Evolutionary conservation across 1,140 invertebrate genomes (phyloP).

Genomic region (Metaphire vulgaris): DNA sequence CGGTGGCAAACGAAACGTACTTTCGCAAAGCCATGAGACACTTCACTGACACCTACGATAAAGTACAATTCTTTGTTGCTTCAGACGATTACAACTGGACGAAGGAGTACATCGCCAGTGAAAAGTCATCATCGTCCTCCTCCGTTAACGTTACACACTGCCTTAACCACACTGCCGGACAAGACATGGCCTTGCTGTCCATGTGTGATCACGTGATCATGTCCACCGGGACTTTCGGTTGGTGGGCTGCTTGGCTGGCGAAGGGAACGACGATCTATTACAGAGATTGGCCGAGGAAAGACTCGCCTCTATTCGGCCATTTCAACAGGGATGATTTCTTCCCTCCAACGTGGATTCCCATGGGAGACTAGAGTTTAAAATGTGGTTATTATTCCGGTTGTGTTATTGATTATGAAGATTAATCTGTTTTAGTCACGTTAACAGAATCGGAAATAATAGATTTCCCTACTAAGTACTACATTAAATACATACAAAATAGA

Average conservation of each 20-base stretch:
- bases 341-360: slow-evolving; percentile 22
- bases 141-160: background rate
- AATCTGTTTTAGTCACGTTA: too few relatives aligned
- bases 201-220: slow-evolving; percentile 63
- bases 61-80: slow-evolving; percentile 14
- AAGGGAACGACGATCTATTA: slow-evolving; percentile 32
- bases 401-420: too few relatives aligned
- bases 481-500: too few relatives aligned
- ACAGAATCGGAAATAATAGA: too few relatives aligned
- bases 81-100: slow-evolving; percentile 10
- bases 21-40: slow-evolving; percentile 14
- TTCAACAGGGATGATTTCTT: slow-evolving; percentile 11
- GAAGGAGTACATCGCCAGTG: background rate
- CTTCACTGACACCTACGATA: background rate
- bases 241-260: slow-evolving; percentile 59
- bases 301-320: background rate
- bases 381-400: too few relatives aligned
- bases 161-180: background rate
- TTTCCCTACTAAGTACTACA: too few relatives aligned
- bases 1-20: background rate
- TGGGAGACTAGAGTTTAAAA: background rate
- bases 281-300: slow-evolving; percentile 31
- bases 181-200: slow-evolving; percentile 59
- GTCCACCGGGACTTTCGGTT: slow-evolving; percentile 63
- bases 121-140: background rate